A percentile compares a stretch with the other conserved stretches of the same genome.
phyloP scores from a whole-genome alignment of 2,797 vertebrate species.

The Pygocentrus nattereri region DNA sequence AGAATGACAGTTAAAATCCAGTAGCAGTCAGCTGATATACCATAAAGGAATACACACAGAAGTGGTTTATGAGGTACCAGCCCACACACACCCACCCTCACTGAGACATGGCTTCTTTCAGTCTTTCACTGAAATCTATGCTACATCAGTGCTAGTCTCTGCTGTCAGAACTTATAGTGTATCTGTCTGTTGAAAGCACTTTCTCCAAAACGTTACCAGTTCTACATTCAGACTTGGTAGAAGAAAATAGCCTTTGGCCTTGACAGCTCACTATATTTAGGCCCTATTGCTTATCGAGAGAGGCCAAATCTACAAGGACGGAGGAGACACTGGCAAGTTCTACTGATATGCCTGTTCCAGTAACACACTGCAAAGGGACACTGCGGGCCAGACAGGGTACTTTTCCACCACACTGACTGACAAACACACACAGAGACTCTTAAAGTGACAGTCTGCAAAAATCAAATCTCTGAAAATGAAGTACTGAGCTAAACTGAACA shows the following conservation, averaged over 20 bases:
- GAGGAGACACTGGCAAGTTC: conserved; percentile 40
- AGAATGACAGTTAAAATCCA: conserved; percentile 36
- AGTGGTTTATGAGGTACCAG: conserved; percentile 30
- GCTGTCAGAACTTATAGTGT: conserved; percentile 33
- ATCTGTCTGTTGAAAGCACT: conserved; percentile 36
- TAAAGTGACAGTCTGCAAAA: not conserved
- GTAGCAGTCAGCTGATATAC: conserved; percentile 38
- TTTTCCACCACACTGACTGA: conserved; percentile 19
- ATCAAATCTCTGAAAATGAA: not conserved
- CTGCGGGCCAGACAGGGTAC: not conserved
- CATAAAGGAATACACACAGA: conserved; percentile 61
- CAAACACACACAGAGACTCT: not conserved
- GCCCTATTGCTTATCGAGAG: conserved; percentile 64
- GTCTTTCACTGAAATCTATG: conserved; percentile 22
- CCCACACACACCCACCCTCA: conserved; percentile 1
- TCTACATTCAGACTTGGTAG: conserved; percentile 23
- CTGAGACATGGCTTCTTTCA: conserved; percentile 47
- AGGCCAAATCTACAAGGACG: conserved; percentile 55
- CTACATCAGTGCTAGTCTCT: conserved; percentile 33
- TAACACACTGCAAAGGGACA: conserved; percentile 31
- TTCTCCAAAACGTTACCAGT: conserved; percentile 26
- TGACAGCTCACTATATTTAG: conserved; percentile 69
- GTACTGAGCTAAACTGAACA: no score
- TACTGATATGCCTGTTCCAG: conserved; percentile 34
- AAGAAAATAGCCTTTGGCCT: conserved; percentile 62